A percentile compares a stretch with the other conserved stretches of the same genome.
phyloP scores from a whole-genome alignment of 2,113 vertebrate genomes.

The Egretta garzetta region DNA sequence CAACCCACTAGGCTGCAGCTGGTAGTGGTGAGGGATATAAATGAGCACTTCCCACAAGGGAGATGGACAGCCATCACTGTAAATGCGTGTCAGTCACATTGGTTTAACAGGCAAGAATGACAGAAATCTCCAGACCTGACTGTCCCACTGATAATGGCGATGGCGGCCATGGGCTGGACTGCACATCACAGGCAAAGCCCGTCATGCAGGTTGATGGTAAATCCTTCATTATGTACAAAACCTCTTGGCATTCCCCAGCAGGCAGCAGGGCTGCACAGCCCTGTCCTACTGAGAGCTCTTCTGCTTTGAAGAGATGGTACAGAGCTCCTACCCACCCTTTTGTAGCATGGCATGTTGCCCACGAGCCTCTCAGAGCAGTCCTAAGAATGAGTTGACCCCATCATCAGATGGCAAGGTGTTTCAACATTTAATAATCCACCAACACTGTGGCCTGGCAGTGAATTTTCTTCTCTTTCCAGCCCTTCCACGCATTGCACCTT shows the following conservation, averaged over 20 bases:
- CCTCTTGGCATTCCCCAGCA: not conserved
- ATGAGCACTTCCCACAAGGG: not conserved
- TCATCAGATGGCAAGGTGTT: not conserved
- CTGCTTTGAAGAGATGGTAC: not conserved
- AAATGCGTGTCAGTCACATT: not conserved
- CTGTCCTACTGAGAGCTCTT: not conserved
- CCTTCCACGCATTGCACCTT: not conserved
- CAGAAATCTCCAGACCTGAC: not conserved
- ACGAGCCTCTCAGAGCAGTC: not conserved
- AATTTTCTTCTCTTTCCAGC: not conserved
- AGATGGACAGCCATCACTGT: not conserved
- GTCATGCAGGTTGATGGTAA: not conserved
- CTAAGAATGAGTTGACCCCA: not conserved
- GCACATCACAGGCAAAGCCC: not conserved
- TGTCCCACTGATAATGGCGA: not conserved
- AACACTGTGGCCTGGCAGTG: not conserved
- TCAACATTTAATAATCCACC: not conserved
- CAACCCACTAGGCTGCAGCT: not conserved
- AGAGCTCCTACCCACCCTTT: not conserved
- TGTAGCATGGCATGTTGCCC: accelerated
- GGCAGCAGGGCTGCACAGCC: not conserved
- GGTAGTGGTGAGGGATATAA: not conserved
- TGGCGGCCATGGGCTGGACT: not conserved
- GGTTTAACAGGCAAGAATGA: not conserved
- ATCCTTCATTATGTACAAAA: not conserved